These are phyloP conservation scores for Caerostris darwini DNA, from an alignment of 1,140 invertebrate genomes.

Conservation along the genomic window DNA sequence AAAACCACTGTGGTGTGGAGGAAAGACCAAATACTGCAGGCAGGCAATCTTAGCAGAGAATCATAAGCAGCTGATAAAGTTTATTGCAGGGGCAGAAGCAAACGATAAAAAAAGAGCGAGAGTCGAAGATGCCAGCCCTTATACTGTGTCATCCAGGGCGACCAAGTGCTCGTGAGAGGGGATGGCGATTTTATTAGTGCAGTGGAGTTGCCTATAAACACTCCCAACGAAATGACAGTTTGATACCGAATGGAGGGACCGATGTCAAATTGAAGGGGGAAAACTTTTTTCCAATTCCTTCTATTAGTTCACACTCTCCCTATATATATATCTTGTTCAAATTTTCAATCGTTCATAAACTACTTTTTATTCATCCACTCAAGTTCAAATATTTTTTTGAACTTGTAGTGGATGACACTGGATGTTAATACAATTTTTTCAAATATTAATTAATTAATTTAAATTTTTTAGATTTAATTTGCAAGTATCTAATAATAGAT, in stretches of 20 bases:
- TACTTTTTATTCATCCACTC: too few relatives aligned
- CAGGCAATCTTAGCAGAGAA: not conserved
- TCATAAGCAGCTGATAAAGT: conserved; percentile 49
- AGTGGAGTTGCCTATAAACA: conserved; percentile 53
- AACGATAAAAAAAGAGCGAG: not conserved
- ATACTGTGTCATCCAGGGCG: not conserved
- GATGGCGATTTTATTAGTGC: conserved; percentile 60
- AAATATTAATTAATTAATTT: too few relatives aligned
- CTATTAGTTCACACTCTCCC: too few relatives aligned
- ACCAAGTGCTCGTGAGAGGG: not conserved
- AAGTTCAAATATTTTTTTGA: too few relatives aligned
- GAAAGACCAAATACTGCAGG: not conserved
- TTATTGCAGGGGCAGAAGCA: conserved; percentile 47
- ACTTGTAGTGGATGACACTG: too few relatives aligned
- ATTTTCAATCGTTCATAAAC: too few relatives aligned
- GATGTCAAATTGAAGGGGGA: conserved; percentile 12
- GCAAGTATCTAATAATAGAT: too few relatives aligned
- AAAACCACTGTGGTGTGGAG: not conserved
- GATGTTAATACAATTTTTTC: too few relatives aligned
- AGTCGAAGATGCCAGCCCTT: not conserved
- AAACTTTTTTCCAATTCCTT: not conserved
- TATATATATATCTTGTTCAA: too few relatives aligned
- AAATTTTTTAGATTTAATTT: too few relatives aligned
- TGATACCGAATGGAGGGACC: not conserved
- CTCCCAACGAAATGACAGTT: conserved; percentile 47